Conservation (phyloP, 2,797 vertebrate genomes). For the Basileuterus tristriatus region DNA sequence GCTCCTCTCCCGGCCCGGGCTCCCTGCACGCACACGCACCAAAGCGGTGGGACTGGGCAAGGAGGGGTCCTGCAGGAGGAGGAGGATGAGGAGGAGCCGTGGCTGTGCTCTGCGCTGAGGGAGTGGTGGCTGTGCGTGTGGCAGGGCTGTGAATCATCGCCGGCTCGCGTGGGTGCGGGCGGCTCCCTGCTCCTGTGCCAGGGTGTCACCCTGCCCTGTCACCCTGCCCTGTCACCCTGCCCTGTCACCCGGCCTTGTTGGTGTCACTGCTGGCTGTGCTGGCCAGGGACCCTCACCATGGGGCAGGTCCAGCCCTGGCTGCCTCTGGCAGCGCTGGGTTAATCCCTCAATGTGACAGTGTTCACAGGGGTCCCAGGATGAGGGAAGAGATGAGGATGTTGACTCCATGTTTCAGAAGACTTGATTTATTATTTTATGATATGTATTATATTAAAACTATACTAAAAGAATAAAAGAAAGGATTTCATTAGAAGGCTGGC, state of each 20-base stretch:
- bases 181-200: neutral
- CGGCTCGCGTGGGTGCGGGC: neutral
- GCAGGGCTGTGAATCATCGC: neutral
- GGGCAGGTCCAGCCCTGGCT: neutral
- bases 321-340: neutral
- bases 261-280: neutral
- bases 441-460: too few relatives aligned
- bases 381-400: too few relatives aligned
- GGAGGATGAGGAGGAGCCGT: neutral
- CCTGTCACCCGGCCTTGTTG: neutral
- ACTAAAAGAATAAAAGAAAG: too few relatives aligned
- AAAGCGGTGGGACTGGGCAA: accelerated
- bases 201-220: neutral
- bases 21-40: accelerated
- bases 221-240: neutral
- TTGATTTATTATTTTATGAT: too few relatives aligned
- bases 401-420: too few relatives aligned
- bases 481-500: too few relatives aligned
- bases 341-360: too few relatives aligned
- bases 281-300: too few relatives aligned
- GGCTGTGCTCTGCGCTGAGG: neutral
- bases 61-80: neutral
- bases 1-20: accelerated
- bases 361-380: too few relatives aligned
- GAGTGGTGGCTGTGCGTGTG: neutral